These are phyloP conservation scores for Vespertilio murinus DNA, from an alignment of 2,797 vertebrate species.

Conservation along the genomic window DNA sequence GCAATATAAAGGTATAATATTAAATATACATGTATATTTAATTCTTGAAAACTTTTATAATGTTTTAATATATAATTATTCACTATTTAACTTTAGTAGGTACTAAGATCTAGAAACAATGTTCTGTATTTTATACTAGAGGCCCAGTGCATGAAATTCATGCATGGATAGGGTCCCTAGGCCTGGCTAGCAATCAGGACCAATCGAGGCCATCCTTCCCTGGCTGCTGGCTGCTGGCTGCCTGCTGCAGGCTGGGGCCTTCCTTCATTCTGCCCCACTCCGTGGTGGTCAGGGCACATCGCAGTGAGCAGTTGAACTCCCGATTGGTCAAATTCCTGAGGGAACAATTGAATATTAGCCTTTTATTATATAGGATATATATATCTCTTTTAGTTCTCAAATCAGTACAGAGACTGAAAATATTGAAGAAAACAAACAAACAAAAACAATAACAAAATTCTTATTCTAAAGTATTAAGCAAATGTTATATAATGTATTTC, in stretches of 20 bases:
- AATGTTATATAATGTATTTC: not conserved
- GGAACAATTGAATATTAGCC: too few species aligned
- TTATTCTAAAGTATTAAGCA: not conserved
- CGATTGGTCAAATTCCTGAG: too few species aligned
- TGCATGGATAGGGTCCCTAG: too few species aligned
- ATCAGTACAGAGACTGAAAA: not conserved
- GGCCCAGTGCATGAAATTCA: too few species aligned
- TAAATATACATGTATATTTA: not conserved
- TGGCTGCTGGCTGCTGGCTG: too few species aligned
- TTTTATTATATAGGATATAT: too few species aligned
- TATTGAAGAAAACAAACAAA: not conserved
- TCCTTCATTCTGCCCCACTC: rapidly evolving
- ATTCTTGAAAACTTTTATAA: not conserved
- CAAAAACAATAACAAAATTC: not conserved
- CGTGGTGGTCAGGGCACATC: too few species aligned
- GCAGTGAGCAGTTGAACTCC: too few species aligned
- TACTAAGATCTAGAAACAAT: not conserved
- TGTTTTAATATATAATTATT: not conserved
- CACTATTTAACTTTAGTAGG: not conserved
- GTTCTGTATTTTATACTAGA: not conserved
- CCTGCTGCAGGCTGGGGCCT: too few species aligned
- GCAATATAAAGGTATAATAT: not conserved
- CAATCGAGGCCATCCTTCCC: too few species aligned
- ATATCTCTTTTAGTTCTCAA: not conserved
- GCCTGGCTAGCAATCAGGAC: too few species aligned